Base-by-base conservation (phyloP, 2,113 vertebrate species). In the Macquaria australasica region DNA sequence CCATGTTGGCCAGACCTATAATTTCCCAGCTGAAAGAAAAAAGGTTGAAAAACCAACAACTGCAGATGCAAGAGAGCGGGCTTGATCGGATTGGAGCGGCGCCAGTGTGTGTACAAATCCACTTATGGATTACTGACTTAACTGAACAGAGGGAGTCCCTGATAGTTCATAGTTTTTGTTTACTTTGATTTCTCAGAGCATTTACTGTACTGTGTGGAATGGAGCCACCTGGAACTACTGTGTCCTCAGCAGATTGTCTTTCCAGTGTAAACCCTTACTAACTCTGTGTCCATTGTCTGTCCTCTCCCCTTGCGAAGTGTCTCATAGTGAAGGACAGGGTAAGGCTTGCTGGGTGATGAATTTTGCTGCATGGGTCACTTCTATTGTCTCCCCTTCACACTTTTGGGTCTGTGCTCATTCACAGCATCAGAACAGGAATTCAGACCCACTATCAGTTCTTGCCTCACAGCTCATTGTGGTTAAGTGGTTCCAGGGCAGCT, bases 281-380 rank as follows among this genome's bases (percentile, higher is more conserved):
- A 96, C 92, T 87, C 78, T 95, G 82, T 92, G 72, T 91, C 87
- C 91, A 90, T 91, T 95, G 90, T 95, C 87, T 96, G 93, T 96
- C 88, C 95, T 90, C 91, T 95, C 84, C 93, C 82, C 84, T 85
- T 95, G 89, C 94, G 89, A 96, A 96, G 96, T 96, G 95, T 95
- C 90, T 95, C 95, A 95, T 96, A 95, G 95, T 93, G 92, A 96
- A 96, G 92, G 95, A 96, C 91, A 95, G 95, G 95, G 96, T 96
- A 96, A 96, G 95, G 86, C 83, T 83, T 91, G 78, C 81, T 95
- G 87, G 91, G 89, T 90, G 83, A 91, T 91, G 90, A 86, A 73
- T 92, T 87, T 92, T 91, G 86, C 82, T 95, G 96, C 96, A 96
- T 95, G 96, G 92, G 78, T 92, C 89, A 86, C 93, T 70, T 62